These are phyloP conservation scores for Isurus oxyrinchus DNA, from an alignment of 2,113 vertebrate species.

Conservation along the genomic window DNA sequence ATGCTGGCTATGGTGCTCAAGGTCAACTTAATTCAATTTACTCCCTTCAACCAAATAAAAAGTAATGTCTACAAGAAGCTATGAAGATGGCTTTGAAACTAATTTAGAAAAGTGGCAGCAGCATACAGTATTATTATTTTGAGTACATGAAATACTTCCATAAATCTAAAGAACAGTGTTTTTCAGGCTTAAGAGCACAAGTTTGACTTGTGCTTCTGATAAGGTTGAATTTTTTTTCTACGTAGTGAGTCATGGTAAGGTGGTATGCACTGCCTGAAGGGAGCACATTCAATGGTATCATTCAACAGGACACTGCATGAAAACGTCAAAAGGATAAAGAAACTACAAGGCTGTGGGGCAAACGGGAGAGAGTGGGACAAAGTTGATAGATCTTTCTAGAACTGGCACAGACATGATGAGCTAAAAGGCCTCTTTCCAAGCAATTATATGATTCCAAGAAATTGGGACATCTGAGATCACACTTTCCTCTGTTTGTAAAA, in stretches of 20 bases:
- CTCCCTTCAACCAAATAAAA: neutral
- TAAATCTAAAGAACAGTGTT: conserved; percentile 15
- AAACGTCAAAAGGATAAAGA: no score
- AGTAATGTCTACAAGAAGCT: neutral
- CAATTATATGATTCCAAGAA: neutral
- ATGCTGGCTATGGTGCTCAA: neutral
- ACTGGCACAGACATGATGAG: neutral
- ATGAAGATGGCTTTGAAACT: neutral
- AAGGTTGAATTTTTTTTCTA: neutral
- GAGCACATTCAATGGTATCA: neutral
- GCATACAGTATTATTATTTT: neutral
- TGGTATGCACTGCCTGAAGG: neutral
- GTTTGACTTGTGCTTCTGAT: neutral
- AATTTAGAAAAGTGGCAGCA: neutral
- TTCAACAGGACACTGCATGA: neutral
- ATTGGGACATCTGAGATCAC: no score
- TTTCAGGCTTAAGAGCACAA: neutral
- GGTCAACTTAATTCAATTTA: conserved; percentile 18
- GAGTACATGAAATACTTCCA: neutral
- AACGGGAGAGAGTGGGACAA: neutral
- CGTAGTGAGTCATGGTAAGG: neutral
- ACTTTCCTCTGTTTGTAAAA: neutral
- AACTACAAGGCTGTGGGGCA: neutral
- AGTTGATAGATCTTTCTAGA: neutral
- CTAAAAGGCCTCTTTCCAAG: neutral